Conservation (phyloP, 2,113 vertebrate species). For the Mus spicilegus region DNA sequence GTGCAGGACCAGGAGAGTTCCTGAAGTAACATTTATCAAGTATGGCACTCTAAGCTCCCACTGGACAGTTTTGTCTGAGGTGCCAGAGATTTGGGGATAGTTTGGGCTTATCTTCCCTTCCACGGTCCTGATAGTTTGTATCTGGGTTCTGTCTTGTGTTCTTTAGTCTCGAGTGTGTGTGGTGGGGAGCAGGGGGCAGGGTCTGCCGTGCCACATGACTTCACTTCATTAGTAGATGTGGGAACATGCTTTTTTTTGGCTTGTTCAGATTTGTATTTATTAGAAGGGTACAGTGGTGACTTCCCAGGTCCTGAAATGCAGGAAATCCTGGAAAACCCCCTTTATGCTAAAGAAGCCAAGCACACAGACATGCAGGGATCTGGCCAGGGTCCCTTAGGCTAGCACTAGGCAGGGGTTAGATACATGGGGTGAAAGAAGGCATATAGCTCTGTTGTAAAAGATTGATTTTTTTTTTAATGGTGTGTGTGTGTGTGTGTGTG, state of each 20-base stretch:
- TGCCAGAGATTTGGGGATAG: not conserved
- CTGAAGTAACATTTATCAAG: not conserved
- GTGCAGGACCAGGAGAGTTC: not conserved
- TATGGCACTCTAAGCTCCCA: not conserved
- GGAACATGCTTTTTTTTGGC: not conserved
- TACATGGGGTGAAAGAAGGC: no score
- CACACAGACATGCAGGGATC: not conserved
- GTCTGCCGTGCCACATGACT: not conserved
- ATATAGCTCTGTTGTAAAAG: not conserved
- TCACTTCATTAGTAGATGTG: not conserved
- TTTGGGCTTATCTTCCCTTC: not conserved
- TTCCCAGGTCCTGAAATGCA: not conserved
- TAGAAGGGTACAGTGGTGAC: not conserved
- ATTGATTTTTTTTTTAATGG: not conserved
- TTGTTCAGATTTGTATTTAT: conserved; percentile 24
- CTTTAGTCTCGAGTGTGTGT: not conserved
- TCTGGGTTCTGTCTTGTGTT: not conserved
- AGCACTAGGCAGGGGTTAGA: not conserved
- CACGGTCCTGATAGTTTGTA: not conserved
- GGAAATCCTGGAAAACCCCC: not conserved
- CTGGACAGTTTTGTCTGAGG: not conserved
- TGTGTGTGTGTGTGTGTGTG: not conserved
- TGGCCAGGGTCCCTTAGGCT: not conserved
- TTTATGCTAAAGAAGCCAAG: not conserved
- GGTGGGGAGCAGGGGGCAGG: not conserved